Evolutionary conservation across 2,888 invertebrate genomes (phyloP).

Genomic region (Acrobeloides nanus): DNA sequence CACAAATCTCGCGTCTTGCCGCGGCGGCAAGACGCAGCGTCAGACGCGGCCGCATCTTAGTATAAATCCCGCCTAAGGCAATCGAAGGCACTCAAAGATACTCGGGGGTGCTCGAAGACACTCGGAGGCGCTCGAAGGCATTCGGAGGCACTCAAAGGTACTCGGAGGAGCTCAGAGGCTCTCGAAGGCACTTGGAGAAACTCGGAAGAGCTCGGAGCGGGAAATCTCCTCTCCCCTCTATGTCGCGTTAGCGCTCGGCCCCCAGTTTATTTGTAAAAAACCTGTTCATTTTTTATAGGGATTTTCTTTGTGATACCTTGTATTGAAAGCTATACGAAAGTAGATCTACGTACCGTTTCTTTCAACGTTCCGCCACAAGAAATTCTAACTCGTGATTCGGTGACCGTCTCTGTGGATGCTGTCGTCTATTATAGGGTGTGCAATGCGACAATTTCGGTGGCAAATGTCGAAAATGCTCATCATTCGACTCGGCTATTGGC

Average conservation of each 20-base stretch:
- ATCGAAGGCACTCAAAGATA: no score
- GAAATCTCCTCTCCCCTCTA: no score
- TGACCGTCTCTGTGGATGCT: constrained; percentile 81
- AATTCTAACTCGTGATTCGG: constrained; percentile 61
- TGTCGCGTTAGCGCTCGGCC: background rate
- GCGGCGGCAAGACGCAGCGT: no score
- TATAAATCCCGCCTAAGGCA: no score
- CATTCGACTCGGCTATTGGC: constrained; percentile 60
- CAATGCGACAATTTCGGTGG: constrained; percentile 94
- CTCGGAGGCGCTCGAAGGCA: no score
- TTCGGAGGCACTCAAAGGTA: no score
- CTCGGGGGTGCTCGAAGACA: no score
- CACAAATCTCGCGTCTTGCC: no score
- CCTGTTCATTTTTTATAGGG: constrained; percentile 24
- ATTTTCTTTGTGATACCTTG: constrained; percentile 68
- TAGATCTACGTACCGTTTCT: constrained; percentile 85
- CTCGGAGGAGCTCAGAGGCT: no score
- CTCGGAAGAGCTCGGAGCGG: no score
- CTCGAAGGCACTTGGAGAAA: no score
- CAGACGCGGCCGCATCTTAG: no score
- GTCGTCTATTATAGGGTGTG: constrained; percentile 66
- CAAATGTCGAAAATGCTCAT: constrained; percentile 87
- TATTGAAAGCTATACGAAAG: constrained; percentile 60
- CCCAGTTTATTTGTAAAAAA: background rate
- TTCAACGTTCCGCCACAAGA: constrained; percentile 75